Evolutionary conservation across 2,797 vertebrate genomes (phyloP), one percentile per base, ranked within the genome.

Genomic region (Odontamblyopus rebecca): DNA sequence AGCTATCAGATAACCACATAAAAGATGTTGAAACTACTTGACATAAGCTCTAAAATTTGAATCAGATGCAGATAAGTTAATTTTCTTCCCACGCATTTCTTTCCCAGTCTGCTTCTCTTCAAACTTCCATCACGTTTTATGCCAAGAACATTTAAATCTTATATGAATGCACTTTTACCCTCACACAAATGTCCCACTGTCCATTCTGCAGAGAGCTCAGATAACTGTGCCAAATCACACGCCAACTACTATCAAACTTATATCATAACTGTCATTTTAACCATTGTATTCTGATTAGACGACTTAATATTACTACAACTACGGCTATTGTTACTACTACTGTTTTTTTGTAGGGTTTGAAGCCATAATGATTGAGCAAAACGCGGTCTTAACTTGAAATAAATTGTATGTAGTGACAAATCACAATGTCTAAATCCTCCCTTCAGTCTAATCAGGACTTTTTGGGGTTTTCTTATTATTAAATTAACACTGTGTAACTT

Each of bases 141-240:
- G 67, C 67, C 67, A 69, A 57, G 67, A 41, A 69, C 16, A 67
- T 54, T 65, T 18, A 69, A 16, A 38, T 71, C 23, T 66, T 50
- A 50, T 29, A 65, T 63, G 1, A 50, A 30, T 12, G 38, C 29
- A 27, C 26, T 5, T 0, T 57, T 51, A 0, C 56, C 13, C 35
- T 53, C 38, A 4, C 8, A 4, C 19, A 26, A 50, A 51, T 71
- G 62, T 44, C 23, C 2, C 29, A n/a, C 60, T 16, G 19, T 38
- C 61, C 18, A 13, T 41, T 64, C 38, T 44, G 13, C 61, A 99
- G 97, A 97, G 97, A 70, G 98, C 97, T 85, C 97, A 98, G 84
- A 98, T 98, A 99, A 99, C 75, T 96, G 96, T 75, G 97, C 97
- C 73, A 99, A 97, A 0, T 74, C 96, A 5, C 92, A 9, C 5